These are phyloP conservation scores for Lithosia quadra DNA, from an alignment of 2,888 invertebrate genomes.

Conservation along the genomic window DNA sequence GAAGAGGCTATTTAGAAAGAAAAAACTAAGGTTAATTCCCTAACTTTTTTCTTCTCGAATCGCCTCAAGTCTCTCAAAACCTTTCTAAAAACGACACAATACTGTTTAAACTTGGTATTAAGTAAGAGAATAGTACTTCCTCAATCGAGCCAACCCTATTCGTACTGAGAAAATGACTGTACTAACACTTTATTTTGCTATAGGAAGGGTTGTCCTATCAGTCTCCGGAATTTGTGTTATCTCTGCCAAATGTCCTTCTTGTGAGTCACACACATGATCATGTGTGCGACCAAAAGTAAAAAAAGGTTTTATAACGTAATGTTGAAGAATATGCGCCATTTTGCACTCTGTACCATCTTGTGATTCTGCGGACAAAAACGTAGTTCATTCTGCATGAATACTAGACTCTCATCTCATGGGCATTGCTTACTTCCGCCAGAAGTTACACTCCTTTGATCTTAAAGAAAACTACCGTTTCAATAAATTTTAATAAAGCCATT, in stretches of 20 bases:
- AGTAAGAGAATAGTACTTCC: neutral
- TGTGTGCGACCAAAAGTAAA: neutral
- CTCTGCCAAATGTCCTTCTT: neutral
- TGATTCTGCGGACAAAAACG: no score
- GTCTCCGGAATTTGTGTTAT: neutral
- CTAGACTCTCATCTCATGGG: no score
- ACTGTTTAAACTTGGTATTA: constrained; percentile 2
- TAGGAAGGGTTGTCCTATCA: neutral
- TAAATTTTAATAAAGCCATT: no score
- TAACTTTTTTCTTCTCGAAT: neutral
- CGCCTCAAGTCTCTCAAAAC: neutral
- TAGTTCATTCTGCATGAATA: no score
- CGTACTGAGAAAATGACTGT: constrained; percentile 4
- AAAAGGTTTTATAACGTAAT: neutral
- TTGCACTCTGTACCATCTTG: neutral
- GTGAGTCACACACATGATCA: no score
- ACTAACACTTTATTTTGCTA: neutral
- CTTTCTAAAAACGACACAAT: neutral
- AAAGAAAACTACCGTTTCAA: no score
- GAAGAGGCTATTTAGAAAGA: neutral
- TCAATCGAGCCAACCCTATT: neutral
- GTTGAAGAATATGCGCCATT: neutral
- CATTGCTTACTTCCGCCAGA: no score
- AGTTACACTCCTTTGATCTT: no score
- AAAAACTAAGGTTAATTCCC: neutral